Conservation (phyloP, 2,113 vertebrate genomes). For the Dermatemys mawii region DNA sequence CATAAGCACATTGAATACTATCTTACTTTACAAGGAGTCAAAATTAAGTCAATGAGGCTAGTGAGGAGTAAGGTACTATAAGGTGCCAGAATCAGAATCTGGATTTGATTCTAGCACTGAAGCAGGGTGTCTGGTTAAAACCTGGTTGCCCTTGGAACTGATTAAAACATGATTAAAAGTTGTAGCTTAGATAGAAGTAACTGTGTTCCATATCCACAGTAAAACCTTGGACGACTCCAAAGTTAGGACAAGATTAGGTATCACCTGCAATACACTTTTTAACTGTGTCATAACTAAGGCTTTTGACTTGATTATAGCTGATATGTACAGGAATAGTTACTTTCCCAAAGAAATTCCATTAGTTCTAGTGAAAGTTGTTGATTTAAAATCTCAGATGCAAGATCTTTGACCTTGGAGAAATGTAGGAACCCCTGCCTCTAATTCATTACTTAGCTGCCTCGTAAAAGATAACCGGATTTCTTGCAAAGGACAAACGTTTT, state of each 20-base stretch:
- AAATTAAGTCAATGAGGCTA: slow-evolving; percentile 28
- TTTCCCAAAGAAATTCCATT: neutral
- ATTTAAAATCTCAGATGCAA: neutral
- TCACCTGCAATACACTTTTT: neutral
- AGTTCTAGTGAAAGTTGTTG: neutral
- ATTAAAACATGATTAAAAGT: slow-evolving; percentile 29
- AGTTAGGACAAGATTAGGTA: neutral
- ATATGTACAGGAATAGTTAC: neutral
- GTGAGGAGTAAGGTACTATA: neutral
- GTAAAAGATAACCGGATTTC: slow-evolving; percentile 1
- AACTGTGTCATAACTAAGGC: neutral
- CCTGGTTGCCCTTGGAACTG: slow-evolving; percentile 2
- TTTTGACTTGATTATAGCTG: neutral
- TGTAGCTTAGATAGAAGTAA: neutral
- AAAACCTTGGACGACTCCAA: slow-evolving; percentile 23
- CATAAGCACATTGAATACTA: neutral
- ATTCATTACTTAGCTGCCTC: neutral
- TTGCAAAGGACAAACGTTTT: neutral
- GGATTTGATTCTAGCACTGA: slow-evolving; percentile 46
- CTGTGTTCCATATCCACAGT: slow-evolving; percentile 20
- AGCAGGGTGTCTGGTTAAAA: slow-evolving; percentile 10
- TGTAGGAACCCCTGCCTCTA: neutral
- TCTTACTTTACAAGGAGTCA: slow-evolving; percentile 29
- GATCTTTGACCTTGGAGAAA: neutral
- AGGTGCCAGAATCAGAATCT: neutral